Percentiles rank a stretch among this genome's conserved stretches.
These are phyloP conservation scores for Anguilla pacifica DNA, from an alignment of 2,797 vertebrate genomes.

Conservation along the genomic window DNA sequence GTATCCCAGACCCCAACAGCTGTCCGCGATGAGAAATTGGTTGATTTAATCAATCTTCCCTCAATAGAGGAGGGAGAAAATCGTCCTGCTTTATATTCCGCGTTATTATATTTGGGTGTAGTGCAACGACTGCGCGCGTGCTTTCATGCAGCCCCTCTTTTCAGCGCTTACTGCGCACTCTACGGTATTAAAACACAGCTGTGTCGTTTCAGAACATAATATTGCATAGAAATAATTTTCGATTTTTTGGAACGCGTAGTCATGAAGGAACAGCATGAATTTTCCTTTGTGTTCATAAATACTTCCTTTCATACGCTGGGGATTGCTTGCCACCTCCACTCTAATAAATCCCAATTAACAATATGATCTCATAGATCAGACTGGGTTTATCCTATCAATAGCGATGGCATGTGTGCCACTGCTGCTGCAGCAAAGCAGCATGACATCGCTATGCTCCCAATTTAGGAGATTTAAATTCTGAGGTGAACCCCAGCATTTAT, in stretches of 20 bases:
- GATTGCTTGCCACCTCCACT: background rate
- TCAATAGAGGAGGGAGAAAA: constrained; percentile 49
- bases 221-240: background rate
- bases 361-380: background rate
- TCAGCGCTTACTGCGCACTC: background rate
- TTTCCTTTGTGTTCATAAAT: constrained; percentile 1
- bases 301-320: background rate
- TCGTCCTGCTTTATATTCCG: constrained; percentile 51
- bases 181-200: background rate
- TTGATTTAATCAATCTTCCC: constrained; percentile 35
- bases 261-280: background rate
- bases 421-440: background rate
- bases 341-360: background rate
- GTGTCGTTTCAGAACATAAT: background rate
- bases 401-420: background rate
- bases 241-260: background rate
- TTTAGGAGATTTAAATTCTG: background rate
- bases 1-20: constrained; percentile 53
- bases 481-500: background rate
- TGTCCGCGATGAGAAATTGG: constrained; percentile 40
- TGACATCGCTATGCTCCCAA: background rate
- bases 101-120: constrained; percentile 9
- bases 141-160: background rate
- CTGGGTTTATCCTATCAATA: background rate
- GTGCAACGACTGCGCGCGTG: background rate